Conservation (phyloP, 2,113 vertebrate genomes). For the Megaleporinus macrocephalus region DNA sequence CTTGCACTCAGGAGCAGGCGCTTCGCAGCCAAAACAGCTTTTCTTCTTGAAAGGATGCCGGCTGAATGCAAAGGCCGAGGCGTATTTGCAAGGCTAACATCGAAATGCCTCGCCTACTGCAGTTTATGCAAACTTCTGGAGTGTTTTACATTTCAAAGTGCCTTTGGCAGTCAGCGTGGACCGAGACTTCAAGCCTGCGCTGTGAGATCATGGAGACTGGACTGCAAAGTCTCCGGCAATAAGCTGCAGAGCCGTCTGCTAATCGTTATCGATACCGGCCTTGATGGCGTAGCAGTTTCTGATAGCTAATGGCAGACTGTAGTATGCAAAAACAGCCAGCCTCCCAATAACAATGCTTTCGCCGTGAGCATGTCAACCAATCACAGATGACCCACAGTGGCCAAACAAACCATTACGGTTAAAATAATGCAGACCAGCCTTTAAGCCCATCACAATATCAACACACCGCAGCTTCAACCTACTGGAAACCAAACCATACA, state of each 20-base stretch:
- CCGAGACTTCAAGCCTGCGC: not conserved
- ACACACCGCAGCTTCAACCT: no score
- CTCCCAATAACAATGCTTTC: not conserved
- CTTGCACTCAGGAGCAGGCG: not conserved
- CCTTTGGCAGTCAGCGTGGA: slow-evolving; percentile 1
- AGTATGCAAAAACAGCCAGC: not conserved
- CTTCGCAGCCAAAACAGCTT: not conserved
- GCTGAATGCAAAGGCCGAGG: not conserved
- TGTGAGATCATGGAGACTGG: not conserved
- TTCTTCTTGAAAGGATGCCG: not conserved
- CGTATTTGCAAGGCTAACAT: slow-evolving; percentile 32
- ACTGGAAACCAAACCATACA: no score
- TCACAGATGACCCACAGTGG: no score
- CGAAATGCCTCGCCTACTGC: not conserved
- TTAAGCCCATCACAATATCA: no score
- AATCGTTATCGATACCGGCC: not conserved
- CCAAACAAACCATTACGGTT: no score
- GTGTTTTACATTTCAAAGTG: slow-evolving; percentile 43
- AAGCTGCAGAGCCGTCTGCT: not conserved
- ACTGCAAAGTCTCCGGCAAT: not conserved
- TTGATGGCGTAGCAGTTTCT: not conserved
- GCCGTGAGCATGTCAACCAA: not conserved
- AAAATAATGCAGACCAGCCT: no score
- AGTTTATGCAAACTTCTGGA: slow-evolving; percentile 26
- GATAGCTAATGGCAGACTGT: not conserved